Conservation (phyloP, 2,888 invertebrate species). For the Germaria angustata region DNA sequence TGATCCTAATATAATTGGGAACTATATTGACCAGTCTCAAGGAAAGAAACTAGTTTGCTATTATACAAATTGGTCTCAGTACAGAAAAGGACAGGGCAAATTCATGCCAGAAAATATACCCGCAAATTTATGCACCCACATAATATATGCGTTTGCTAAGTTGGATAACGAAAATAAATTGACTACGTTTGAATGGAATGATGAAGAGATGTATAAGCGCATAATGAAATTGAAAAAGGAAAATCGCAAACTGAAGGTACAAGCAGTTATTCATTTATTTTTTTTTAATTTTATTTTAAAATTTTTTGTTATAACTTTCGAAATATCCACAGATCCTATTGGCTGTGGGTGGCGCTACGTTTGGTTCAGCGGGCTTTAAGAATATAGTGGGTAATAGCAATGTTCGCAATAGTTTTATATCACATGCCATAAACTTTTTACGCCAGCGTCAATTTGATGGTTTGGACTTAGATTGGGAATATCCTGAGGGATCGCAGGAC, state of each 20-base stretch:
- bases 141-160: constrained; percentile 99
- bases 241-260: constrained; percentile 92
- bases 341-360: constrained; percentile 98
- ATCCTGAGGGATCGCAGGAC: constrained; percentile 94
- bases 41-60: constrained; percentile 94
- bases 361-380: constrained; percentile 97
- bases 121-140: constrained; percentile 95
- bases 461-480: constrained; percentile 87
- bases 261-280: too few species aligned
- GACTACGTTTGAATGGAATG: constrained; percentile 95
- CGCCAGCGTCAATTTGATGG: constrained; percentile 93
- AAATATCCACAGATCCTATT: constrained; percentile 83
- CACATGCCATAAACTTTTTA: constrained; percentile 94
- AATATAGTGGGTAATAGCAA: constrained; percentile 93
- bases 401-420: constrained; percentile 94
- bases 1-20: too few species aligned
- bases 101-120: constrained; percentile 96
- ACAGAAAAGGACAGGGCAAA: constrained; percentile 93
- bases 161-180: constrained; percentile 96
- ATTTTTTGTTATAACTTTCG: background rate
- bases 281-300: constrained; percentile 5
- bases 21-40: too few species aligned
- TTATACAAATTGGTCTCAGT: constrained; percentile 99
- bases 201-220: constrained; percentile 95
- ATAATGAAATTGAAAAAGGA: constrained; percentile 91